These are phyloP conservation scores for Antheraea assamensis DNA, from an alignment of 2,888 invertebrate genomes.

Conservation along the genomic window DNA sequence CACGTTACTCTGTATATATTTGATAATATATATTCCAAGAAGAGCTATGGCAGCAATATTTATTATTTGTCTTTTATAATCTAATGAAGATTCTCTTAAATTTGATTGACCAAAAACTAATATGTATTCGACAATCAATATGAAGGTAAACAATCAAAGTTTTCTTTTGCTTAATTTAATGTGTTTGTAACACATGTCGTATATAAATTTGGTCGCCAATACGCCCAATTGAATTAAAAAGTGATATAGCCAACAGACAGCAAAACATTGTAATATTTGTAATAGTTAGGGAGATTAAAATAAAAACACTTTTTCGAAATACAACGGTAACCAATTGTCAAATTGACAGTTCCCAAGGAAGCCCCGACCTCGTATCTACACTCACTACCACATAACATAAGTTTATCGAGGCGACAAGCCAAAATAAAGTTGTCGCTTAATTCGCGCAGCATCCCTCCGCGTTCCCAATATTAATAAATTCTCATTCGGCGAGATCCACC, in stretches of 20 bases:
- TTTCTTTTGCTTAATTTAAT: no score
- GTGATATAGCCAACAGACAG: background rate
- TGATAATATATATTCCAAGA: no score
- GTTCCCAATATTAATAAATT: slow-evolving; percentile 81
- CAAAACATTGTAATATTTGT: background rate
- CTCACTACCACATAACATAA: slow-evolving; percentile 7
- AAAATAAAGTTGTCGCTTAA: slow-evolving; percentile 12
- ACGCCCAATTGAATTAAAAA: background rate
- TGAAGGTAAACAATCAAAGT: no score
- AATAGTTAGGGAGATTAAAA: background rate
- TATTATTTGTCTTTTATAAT: no score
- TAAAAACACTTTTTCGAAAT: background rate
- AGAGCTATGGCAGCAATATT: no score
- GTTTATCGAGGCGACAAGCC: slow-evolving; percentile 14
- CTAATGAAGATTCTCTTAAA: no score
- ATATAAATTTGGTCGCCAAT: no score
- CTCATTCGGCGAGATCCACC: slow-evolving; percentile 76
- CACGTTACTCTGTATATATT: no score
- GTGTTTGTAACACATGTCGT: no score
- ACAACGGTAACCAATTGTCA: background rate
- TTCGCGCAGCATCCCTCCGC: slow-evolving; percentile 28
- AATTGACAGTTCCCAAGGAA: slow-evolving; percentile 1
- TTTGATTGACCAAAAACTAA: no score
- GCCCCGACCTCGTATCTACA: background rate
- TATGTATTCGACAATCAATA: no score